Evolutionary conservation across 1,140 invertebrate genomes (phyloP).

Genomic region (Babylonia areolata): DNA sequence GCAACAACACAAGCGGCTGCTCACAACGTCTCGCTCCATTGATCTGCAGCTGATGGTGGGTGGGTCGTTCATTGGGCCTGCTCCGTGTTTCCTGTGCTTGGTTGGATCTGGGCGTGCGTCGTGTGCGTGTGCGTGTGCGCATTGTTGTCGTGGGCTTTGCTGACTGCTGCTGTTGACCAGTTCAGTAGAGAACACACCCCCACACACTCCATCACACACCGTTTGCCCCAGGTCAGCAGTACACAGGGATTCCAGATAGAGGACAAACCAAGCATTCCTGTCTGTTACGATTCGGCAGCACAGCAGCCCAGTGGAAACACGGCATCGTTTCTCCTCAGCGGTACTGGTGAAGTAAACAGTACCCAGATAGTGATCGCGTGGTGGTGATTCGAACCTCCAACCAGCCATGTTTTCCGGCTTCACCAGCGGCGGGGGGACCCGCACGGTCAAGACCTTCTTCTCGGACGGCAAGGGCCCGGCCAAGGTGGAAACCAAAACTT

Average conservation of each 20-base stretch:
- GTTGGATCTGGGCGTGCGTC: not conserved
- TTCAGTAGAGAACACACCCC: not conserved
- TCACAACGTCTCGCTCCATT: not conserved
- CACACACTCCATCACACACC: not conserved
- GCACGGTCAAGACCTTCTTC: conserved; percentile 61
- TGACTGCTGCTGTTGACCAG: not conserved
- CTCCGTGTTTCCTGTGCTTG: not conserved
- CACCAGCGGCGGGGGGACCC: conserved; percentile 27
- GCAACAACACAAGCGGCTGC: not conserved
- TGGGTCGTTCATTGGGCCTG: not conserved
- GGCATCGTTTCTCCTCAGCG: not conserved
- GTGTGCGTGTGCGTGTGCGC: not conserved
- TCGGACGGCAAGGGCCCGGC: conserved; percentile 62
- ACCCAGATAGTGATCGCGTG: not conserved
- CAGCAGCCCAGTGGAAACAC: not conserved
- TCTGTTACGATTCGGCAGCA: not conserved
- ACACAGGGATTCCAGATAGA: not conserved
- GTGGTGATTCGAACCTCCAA: not conserved
- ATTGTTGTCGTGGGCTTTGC: not conserved
- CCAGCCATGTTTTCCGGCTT: conserved; percentile 22
- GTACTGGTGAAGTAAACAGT: not conserved
- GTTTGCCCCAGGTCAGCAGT: no score
- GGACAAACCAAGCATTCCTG: not conserved
- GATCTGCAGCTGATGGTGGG: not conserved
- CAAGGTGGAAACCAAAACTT: conserved; percentile 62